These are phyloP conservation scores for Neocrepidodera transversa DNA, from an alignment of 2,888 invertebrate genomes.

Conservation along the genomic window DNA sequence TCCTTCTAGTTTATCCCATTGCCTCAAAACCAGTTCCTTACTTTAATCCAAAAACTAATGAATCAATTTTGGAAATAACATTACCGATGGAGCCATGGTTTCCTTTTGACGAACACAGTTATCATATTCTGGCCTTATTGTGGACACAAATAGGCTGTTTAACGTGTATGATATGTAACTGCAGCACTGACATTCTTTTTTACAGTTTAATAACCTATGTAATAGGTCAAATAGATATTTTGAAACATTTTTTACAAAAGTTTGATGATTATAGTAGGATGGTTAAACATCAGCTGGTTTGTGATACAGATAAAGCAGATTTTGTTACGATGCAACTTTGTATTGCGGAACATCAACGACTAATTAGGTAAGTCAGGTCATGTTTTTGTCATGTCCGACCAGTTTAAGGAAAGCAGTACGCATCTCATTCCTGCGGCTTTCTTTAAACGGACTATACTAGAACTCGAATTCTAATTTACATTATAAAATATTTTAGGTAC, in stretches of 20 bases:
- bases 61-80: background rate
- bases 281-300: background rate
- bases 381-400: too few species aligned
- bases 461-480: too few species aligned
- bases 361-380: conserved; percentile 15
- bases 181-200: conserved; percentile 5
- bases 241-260: conserved; percentile 9
- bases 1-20: conserved; percentile 12
- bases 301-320: conserved; percentile 2
- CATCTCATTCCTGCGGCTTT: too few species aligned
- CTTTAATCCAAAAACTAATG: conserved; percentile 2
- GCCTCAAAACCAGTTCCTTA: background rate
- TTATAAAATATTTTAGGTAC: conserved; percentile 16
- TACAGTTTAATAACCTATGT: conserved; percentile 8
- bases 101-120: conserved; percentile 7
- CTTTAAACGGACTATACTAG: too few species aligned
- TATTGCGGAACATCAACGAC: conserved; percentile 8
- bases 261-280: background rate
- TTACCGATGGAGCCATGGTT: conserved; percentile 1
- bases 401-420: too few species aligned
- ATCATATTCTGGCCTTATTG: conserved; percentile 1
- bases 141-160: conserved; percentile 3
- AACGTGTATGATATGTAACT: background rate
- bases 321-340: conserved; percentile 11
- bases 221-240: conserved; percentile 5